Base-by-base conservation (phyloP, 2,797 vertebrate species). In the Takifugu ocellatus region DNA sequence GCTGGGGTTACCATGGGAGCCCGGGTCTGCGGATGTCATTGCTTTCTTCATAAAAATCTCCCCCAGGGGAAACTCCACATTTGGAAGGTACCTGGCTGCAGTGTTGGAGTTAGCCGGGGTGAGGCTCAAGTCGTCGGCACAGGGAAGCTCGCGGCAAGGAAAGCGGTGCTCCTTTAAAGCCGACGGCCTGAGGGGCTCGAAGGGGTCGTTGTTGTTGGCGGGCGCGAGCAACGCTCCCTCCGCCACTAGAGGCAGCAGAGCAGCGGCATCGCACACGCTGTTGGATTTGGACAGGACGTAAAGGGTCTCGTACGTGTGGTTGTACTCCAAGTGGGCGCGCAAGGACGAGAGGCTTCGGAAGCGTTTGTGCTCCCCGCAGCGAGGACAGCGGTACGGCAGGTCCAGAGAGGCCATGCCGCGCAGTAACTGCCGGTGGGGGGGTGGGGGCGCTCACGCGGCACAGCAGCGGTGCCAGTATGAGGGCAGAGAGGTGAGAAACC, bases 241-340 rank as follows among this genome's bases (percentile, higher is more conserved):
- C 0, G 93, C 88, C 14, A 92, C 94, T 84, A 97, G 78, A 0
- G 96, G 95, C 51, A 97, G 92, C 25, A 97, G 90, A 9, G 95
- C 92, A 0, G 96, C 92, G 0, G 95, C 93, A 82, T 98, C 95
- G 27, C 97, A 98, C 26, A 99, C 93, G 74, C 96, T 98, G 90
- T 97, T 98, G 81, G 96, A 98, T 75, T 98, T 98, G 81, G 96
- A 99, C 68, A 99, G 93, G 82, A 99, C 94, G 77, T 99, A 99
- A 75, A 99, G 95, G 16, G 97, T 99, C 91, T 99, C 97, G 51
- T 98, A 98, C 10, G 97, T 99, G 92, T 99, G 97, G 89, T 96
- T 99, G 91, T 98, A 99, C 84, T 99, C 96, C 90, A 98, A 90
- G 86, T 98, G 97, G 0, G 97, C 96, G 0, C 96, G 93, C 66